Percentiles rank a stretch among this genome's conserved stretches.
These are phyloP conservation scores for Pelmatolapia mariae DNA, from an alignment of 2,113 vertebrate genomes.

Conservation along the genomic window DNA sequence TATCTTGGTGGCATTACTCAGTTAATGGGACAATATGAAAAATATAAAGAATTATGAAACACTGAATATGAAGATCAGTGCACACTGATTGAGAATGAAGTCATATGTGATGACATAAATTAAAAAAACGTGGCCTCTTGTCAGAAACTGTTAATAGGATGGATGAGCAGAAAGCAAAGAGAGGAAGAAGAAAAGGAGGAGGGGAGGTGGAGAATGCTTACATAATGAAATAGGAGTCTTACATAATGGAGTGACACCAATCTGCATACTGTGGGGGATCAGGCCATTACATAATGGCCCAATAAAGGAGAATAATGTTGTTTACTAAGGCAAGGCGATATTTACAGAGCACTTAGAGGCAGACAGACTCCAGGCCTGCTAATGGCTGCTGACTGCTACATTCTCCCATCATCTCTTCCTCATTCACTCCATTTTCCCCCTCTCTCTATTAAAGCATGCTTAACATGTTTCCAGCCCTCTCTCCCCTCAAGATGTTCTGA, in stretches of 20 bases:
- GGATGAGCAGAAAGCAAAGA: background rate
- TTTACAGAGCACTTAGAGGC: constrained; percentile 30
- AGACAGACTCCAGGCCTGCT: background rate
- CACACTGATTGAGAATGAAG: background rate
- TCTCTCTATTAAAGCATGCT: background rate
- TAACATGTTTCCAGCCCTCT: background rate
- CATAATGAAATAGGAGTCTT: background rate
- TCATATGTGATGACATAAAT: background rate
- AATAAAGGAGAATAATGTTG: constrained; percentile 23
- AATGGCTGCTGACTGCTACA: background rate
- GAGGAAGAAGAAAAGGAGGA: background rate
- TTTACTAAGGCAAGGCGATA: background rate
- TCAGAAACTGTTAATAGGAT: background rate
- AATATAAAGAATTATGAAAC: background rate
- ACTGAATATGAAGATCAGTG: background rate
- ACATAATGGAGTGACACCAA: constrained; percentile 14
- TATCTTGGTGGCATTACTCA: background rate
- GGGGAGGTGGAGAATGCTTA: background rate
- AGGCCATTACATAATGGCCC: background rate
- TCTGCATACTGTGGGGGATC: constrained; percentile 8
- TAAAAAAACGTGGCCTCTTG: background rate
- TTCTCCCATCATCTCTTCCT: background rate
- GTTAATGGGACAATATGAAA: background rate
- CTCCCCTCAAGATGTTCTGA: background rate
- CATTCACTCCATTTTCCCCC: background rate